These are phyloP conservation scores for Halictus ligatus DNA, from an alignment of 2,888 invertebrate genomes.

Conservation along the genomic window DNA sequence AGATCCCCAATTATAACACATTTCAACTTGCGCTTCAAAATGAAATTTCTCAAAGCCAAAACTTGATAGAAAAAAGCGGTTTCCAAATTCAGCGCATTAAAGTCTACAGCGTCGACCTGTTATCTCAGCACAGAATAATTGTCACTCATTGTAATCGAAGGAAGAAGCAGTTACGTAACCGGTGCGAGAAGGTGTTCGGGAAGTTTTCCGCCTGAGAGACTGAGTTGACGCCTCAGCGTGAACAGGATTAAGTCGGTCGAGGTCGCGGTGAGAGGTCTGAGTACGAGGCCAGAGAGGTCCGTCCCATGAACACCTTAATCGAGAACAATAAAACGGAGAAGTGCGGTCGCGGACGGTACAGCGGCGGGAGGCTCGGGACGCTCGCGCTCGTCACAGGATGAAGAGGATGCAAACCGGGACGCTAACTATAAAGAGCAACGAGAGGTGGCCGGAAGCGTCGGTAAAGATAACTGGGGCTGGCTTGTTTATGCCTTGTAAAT, in stretches of 20 bases:
- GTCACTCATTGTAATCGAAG: not conserved
- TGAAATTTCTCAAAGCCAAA: no score
- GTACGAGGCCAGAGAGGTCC: not conserved
- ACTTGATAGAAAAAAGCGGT: no score
- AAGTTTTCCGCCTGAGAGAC: no score
- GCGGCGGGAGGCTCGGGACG: constrained; percentile 1
- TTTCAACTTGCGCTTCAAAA: no score
- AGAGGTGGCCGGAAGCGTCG: constrained; percentile 26
- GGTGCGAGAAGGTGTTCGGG: no score
- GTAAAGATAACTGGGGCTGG: constrained; percentile 74
- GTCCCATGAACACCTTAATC: not conserved
- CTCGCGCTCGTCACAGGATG: not conserved
- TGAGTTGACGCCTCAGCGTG: not conserved
- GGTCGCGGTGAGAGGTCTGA: not conserved
- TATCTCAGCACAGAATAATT: no score
- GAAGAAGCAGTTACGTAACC: not conserved
- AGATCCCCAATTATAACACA: no score
- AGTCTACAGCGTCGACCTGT: no score
- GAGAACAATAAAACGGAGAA: not conserved
- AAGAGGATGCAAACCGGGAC: not conserved
- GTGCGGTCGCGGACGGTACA: not conserved
- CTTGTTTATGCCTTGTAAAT: constrained; percentile 77
- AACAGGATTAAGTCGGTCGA: not conserved
- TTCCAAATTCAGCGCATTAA: no score
- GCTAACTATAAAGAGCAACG: constrained; percentile 61